These are phyloP conservation scores for Anoplopoma fimbria DNA, from an alignment of 2,113 vertebrate species.

Conservation along the genomic window DNA sequence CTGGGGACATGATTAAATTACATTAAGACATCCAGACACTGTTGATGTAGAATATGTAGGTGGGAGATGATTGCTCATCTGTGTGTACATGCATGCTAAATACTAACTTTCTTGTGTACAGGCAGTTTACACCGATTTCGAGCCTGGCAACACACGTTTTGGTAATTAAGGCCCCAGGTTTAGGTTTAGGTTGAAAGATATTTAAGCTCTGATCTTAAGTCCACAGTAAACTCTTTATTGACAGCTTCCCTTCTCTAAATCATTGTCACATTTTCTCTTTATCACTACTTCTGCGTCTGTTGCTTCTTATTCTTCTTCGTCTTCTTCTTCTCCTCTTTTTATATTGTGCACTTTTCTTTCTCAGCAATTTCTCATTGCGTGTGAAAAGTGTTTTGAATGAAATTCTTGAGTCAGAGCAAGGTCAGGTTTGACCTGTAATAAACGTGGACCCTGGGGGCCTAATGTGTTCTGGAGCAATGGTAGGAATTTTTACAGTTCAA, in stretches of 20 bases:
- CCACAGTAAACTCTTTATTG: neutral
- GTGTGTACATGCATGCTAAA: neutral
- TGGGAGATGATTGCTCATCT: neutral
- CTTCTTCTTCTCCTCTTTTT: neutral
- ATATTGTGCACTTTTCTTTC: neutral
- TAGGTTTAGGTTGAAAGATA: neutral
- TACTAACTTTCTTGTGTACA: neutral
- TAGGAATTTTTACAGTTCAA: slow-evolving; percentile 75
- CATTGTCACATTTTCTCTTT: neutral
- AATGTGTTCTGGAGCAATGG: slow-evolving; percentile 48
- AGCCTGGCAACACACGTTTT: neutral
- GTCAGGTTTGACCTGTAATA: slow-evolving; percentile 53
- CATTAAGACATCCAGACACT: neutral
- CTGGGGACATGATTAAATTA: neutral
- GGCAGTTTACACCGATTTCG: neutral
- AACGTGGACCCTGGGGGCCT: slow-evolving; percentile 14
- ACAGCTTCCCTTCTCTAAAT: neutral
- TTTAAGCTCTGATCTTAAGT: neutral
- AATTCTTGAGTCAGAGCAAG: slow-evolving; percentile 34
- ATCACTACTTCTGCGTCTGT: neutral
- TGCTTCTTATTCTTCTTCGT: neutral
- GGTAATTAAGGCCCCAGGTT: neutral
- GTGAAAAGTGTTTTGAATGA: slow-evolving; percentile 33
- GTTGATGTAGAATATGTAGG: neutral
- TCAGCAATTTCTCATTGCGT: slow-evolving; percentile 12